Evolutionary conservation across 2,888 invertebrate species (phyloP).

Genomic region (Galerucella nymphaeae): DNA sequence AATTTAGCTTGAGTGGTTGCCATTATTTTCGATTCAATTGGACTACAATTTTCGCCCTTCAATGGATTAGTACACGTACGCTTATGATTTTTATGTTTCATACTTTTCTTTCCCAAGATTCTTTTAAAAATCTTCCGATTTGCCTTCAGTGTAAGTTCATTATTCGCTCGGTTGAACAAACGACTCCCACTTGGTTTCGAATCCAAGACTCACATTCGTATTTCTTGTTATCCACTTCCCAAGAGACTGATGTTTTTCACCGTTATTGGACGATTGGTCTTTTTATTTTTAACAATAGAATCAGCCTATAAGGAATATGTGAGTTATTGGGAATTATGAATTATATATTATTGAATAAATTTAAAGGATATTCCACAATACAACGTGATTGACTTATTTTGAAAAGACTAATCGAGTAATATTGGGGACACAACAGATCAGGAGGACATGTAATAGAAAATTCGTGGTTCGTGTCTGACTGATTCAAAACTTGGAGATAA

Average conservation of each 20-base stretch:
- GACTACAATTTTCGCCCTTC: no score
- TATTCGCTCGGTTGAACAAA: constrained; percentile 9
- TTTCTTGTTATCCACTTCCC: constrained; percentile 9
- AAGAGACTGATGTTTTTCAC: constrained; percentile 11
- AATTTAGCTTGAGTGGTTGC: no score
- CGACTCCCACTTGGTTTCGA: constrained; percentile 15
- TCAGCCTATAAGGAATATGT: neutral
- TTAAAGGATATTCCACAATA: no score
- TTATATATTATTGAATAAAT: no score
- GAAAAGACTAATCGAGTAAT: no score
- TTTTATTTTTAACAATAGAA: neutral
- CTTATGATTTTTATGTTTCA: neutral
- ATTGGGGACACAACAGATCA: no score
- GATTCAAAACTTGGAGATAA: no score
- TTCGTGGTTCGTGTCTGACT: no score
- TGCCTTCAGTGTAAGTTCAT: constrained; percentile 5
- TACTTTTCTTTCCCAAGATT: neutral
- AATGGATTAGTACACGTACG: neutral
- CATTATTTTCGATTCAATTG: no score
- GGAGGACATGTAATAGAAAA: no score
- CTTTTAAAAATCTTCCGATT: neutral
- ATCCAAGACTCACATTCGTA: constrained; percentile 8
- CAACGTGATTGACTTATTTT: no score
- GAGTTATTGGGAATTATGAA: no score
- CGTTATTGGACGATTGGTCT: neutral